Percentiles rank a stretch among this genome's conserved stretches.
phyloP scores from a whole-genome alignment of 2,113 vertebrate species.

The Aspidoscelis tigris region DNA sequence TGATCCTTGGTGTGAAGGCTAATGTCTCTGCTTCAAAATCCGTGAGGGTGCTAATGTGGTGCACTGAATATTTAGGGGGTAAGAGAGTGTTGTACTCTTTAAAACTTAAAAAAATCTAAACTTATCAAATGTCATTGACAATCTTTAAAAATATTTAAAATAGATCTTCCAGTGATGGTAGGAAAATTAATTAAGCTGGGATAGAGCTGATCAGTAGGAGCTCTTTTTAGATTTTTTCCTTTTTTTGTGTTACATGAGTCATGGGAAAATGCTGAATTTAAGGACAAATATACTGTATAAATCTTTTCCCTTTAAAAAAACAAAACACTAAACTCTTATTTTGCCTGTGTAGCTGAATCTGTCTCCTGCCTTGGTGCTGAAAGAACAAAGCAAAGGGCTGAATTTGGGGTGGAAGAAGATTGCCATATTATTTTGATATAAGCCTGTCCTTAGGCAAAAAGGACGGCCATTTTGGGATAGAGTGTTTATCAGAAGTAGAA shows the following conservation, averaged over 20 bases:
- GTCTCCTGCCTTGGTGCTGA: too few relatives aligned
- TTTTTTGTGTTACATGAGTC: neutral
- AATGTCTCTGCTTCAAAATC: neutral
- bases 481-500: too few relatives aligned
- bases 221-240: neutral
- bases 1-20: neutral
- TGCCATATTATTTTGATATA: neutral
- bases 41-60: neutral
- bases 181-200: conserved; percentile 20
- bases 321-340: neutral
- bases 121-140: neutral
- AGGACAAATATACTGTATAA: too few relatives aligned
- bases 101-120: neutral
- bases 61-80: neutral
- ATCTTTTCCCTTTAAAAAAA: neutral
- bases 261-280: neutral
- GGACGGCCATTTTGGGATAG: too few relatives aligned
- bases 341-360: neutral
- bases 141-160: neutral
- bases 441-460: too few relatives aligned
- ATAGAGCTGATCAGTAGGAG: neutral
- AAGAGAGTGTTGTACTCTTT: neutral
- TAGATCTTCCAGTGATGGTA: neutral
- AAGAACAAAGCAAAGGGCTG: neutral
- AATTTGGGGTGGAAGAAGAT: neutral